Conservation (phyloP, 2,888 invertebrate species). For the Eupeodes luniger region DNA sequence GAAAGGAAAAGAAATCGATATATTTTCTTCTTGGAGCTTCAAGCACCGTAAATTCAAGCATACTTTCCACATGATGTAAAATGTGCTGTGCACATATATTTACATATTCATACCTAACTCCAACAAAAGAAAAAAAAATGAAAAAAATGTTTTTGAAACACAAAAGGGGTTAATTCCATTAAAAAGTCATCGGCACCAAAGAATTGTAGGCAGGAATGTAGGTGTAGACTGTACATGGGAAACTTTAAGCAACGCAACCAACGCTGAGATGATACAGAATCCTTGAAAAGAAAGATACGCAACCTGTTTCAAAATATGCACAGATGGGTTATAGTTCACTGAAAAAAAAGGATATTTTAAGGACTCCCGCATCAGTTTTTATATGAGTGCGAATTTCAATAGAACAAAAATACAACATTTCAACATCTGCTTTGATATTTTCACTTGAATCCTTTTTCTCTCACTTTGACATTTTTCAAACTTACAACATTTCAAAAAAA, state of each 20-base stretch:
- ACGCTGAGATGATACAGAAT: too few species aligned
- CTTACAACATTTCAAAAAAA: background rate
- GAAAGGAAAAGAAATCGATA: slow-evolving; percentile 25
- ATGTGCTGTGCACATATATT: too few species aligned
- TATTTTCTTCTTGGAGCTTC: background rate
- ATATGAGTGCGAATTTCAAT: background rate
- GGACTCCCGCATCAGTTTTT: background rate
- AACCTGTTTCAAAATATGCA: background rate
- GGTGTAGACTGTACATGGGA: background rate
- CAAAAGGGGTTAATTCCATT: background rate
- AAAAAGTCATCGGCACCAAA: background rate
- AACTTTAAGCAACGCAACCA: background rate
- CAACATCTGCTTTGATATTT: background rate
- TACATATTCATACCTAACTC: background rate
- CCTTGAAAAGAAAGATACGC: too few species aligned
- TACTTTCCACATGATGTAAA: too few species aligned
- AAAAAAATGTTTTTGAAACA: background rate
- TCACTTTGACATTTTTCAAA: background rate
- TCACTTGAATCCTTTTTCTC: background rate
- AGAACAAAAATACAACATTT: background rate
- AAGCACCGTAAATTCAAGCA: too few species aligned
- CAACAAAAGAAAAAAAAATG: background rate
- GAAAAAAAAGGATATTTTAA: background rate
- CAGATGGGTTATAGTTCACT: background rate
- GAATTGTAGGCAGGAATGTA: too few species aligned